phyloP scores from a whole-genome alignment of 2,113 vertebrate genomes.

The Erythrocebus patas region DNA sequence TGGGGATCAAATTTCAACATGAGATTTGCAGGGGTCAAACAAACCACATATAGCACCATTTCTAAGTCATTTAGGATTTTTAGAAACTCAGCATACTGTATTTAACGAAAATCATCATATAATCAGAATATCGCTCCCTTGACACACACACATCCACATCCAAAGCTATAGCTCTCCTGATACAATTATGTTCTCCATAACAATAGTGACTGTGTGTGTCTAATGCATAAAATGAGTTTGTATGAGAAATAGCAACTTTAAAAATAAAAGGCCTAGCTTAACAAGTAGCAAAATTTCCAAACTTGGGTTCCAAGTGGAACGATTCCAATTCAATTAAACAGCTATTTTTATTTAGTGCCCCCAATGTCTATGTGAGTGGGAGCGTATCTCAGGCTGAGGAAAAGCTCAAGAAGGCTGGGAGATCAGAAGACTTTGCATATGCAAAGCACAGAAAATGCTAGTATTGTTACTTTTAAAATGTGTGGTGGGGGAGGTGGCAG shows the following conservation, averaged over 20 bases:
- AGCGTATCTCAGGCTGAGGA: neutral
- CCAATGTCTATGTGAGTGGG: neutral
- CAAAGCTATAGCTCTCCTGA: neutral
- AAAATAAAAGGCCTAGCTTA: slow-evolving; percentile 18
- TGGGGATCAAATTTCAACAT: too few relatives aligned
- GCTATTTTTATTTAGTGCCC: neutral
- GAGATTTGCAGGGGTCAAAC: too few relatives aligned
- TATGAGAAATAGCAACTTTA: slow-evolving; percentile 1
- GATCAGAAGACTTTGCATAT: neutral
- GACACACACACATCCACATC: neutral
- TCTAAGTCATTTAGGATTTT: slow-evolving; percentile 28
- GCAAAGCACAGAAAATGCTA: neutral
- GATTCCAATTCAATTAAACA: neutral
- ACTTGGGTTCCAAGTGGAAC: neutral
- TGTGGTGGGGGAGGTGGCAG: neutral
- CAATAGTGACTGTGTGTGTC: neutral
- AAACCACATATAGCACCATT: too few relatives aligned
- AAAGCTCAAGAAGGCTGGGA: neutral
- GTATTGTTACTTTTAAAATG: neutral
- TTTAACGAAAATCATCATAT: slow-evolving; percentile 8
- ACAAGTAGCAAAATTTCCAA: slow-evolving; percentile 29
- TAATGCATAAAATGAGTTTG: neutral
- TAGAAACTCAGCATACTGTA: neutral
- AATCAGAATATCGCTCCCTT: neutral
- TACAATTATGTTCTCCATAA: neutral